Base-by-base conservation (phyloP, 2,113 vertebrate genomes). In the Aspidoscelis tigris region DNA sequence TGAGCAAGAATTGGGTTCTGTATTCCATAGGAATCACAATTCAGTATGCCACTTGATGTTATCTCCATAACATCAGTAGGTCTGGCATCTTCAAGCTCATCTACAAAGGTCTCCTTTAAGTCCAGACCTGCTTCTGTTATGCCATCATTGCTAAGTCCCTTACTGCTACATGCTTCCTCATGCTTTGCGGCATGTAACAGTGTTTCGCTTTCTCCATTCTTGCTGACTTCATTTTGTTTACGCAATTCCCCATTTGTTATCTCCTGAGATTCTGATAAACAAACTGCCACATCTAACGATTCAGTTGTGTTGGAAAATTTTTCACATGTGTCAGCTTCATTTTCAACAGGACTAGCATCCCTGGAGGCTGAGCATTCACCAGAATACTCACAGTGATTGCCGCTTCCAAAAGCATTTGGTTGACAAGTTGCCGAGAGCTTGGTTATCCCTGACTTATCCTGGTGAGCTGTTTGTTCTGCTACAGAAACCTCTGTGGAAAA, bases 21-120 rank as follows among this genome's bases (percentile, higher is more conserved):
- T 91, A 96, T 96, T 96, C 96, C 96, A 96, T 93, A 96, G 96
- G 96, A 96, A 96, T 96, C 95, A 96, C 95, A 96, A 92, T 95
- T 96, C 90, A 94, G 93, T 47, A 95, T 84, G 93, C 92, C 94
- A 92, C 91, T 89, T 90, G 92, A 89, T 86, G 90, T 91, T 89
- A 92, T 88, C 86, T 92, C 92, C 87, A 53, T 86, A 89, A 86
- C 92, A 92, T 93, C 92, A 89, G 90, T 91, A 84, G 95, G 89
- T 80, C 87, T 77, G 70, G 89, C 89, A 33, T 80, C 91, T 93
- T 93, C 94, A 93, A 92, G 87, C 84, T 95, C 93, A 85, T 89
- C 91, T 79, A 77, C 43, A 82, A 58, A 88, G 79, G 91, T 86
- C 83, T 83, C 91, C 88, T 95, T 88, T 22, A 93, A 89, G 84